Evolutionary conservation across 2,113 vertebrate species (phyloP).

Genomic region (Tragelaphus buxtoni): DNA sequence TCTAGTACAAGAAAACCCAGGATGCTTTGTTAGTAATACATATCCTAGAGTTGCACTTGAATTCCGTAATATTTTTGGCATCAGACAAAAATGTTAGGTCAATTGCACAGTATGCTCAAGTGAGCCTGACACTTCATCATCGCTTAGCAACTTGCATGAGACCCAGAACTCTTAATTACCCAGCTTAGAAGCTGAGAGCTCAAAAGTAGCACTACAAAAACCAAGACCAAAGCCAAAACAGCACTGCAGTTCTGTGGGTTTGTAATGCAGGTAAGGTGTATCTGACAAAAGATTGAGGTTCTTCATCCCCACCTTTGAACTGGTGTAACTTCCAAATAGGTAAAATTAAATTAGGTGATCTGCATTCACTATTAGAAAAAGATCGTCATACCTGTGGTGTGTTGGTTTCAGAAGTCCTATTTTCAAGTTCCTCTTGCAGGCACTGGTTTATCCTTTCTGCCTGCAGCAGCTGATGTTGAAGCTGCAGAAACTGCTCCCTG

Average conservation of each 20-base stretch:
- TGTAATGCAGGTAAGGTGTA: neutral
- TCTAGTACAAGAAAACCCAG: neutral
- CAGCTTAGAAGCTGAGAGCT: neutral
- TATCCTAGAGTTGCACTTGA: neutral
- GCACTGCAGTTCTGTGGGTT: neutral
- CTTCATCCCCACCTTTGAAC: constrained; percentile 33
- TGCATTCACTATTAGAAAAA: rapidly evolving
- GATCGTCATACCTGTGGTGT: constrained; percentile 84
- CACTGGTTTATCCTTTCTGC: constrained; percentile 82
- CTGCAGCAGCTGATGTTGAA: constrained; percentile 84
- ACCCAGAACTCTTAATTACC: neutral
- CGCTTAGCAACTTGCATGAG: neutral
- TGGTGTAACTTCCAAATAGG: constrained; percentile 69
- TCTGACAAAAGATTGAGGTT: neutral
- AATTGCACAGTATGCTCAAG: neutral
- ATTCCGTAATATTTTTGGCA: neutral
- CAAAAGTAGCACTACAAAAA: neutral
- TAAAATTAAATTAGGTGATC: rapidly evolving
- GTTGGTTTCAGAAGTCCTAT: constrained; percentile 79
- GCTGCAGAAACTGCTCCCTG: constrained; percentile 85
- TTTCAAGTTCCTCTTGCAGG: constrained; percentile 84
- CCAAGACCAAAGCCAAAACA: neutral
- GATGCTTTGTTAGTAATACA: neutral
- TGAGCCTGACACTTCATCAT: neutral
- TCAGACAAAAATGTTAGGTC: neutral